phyloP scores from a whole-genome alignment of 2,797 vertebrate species.

The Cryptoprocta ferox region DNA sequence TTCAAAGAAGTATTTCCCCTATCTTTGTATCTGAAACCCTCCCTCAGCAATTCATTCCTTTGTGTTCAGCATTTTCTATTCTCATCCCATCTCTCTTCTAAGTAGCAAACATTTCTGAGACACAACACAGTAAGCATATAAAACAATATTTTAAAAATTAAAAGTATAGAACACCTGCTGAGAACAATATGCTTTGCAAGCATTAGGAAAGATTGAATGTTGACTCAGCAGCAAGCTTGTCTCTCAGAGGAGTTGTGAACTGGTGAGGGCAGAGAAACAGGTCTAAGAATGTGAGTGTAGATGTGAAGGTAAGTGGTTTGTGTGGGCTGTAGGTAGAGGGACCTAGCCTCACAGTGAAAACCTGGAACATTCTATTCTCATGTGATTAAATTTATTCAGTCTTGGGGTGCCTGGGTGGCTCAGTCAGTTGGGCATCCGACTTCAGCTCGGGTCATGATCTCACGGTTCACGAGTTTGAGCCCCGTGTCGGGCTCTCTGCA shows the following conservation, averaged over 20 bases:
- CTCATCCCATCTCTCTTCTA: neutral
- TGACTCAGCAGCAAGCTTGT: neutral
- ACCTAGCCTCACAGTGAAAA: neutral
- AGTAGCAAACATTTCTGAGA: neutral
- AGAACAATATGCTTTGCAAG: neutral
- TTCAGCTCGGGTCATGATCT: no score
- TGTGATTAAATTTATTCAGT: neutral
- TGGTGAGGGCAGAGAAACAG: neutral
- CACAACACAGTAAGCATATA: neutral
- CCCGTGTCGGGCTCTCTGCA: no score
- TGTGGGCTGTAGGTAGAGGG: neutral
- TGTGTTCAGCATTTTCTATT: neutral
- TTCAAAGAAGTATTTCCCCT: neutral
- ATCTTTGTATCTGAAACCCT: neutral
- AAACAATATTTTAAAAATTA: neutral
- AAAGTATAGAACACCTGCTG: neutral
- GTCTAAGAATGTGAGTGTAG: neutral
- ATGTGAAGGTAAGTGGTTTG: accelerated
- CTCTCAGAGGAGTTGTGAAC: neutral
- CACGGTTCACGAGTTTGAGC: no score
- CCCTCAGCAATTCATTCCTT: neutral
- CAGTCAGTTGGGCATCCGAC: no score
- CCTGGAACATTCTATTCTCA: neutral
- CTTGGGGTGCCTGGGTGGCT: neutral
- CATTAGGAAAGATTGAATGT: neutral